Conservation (phyloP, 2,888 invertebrate genomes). For the Gnatocerus cornutus region DNA sequence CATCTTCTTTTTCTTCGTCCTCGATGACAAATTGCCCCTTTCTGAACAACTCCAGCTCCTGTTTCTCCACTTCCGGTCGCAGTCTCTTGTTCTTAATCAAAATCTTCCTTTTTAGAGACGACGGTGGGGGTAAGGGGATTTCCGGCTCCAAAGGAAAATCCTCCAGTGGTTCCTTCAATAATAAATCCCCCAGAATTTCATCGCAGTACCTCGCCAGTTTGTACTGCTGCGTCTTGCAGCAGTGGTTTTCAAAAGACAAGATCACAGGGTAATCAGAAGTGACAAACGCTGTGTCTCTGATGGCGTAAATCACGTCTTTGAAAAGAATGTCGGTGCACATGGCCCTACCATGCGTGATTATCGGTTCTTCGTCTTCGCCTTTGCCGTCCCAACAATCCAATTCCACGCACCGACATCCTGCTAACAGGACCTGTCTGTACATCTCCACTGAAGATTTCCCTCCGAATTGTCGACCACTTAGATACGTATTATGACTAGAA, state of each 20-base stretch:
- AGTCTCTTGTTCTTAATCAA: conserved; percentile 97
- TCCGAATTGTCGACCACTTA: conserved; percentile 96
- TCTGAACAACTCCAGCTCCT: conserved; percentile 90
- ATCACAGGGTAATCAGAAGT: conserved; percentile 98
- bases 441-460: conserved; percentile 99
- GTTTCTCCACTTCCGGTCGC: conserved; percentile 96
- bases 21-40: conserved; percentile 95
- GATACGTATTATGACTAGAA: conserved; percentile 97
- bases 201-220: conserved; percentile 99
- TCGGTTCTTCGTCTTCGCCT: conserved; percentile 98
- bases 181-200: conserved; percentile 94
- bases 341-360: conserved; percentile 99
- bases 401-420: conserved; percentile 98
- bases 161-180: conserved; percentile 90
- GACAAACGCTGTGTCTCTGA: conserved; percentile 98
- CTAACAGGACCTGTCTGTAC: conserved; percentile 97
- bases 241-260: conserved; percentile 99
- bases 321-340: conserved; percentile 99
- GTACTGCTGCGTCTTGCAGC: conserved; percentile 97
- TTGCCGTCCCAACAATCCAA: conserved; percentile 99
- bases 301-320: conserved; percentile 97
- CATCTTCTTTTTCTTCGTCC: conserved; percentile 92
- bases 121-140: conserved; percentile 93
- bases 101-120: conserved; percentile 92
- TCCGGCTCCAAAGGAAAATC: conserved; percentile 93